These are phyloP conservation scores for Noctuana brunneofusca DNA, from an alignment of 2,888 invertebrate species.

Conservation along the genomic window DNA sequence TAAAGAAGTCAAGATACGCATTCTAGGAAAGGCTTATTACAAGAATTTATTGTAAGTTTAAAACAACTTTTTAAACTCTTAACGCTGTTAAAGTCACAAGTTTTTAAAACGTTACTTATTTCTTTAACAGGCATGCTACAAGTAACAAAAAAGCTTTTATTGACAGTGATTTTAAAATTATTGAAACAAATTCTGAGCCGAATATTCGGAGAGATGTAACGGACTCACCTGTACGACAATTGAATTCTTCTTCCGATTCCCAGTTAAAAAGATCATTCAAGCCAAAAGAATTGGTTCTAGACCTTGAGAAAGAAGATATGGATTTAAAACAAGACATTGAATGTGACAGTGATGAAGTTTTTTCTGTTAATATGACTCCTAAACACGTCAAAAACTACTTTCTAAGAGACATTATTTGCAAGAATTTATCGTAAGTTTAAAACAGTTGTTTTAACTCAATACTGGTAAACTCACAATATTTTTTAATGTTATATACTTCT, in stretches of 20 bases:
- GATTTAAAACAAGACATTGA: too few relatives aligned
- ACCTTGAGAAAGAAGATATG: conserved; percentile 44
- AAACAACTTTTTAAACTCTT: too few relatives aligned
- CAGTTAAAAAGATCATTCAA: conserved; percentile 24
- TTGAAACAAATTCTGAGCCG: conserved; percentile 65
- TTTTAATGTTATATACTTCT: too few relatives aligned
- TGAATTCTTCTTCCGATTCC: conserved; percentile 27
- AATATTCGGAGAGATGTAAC: conserved; percentile 42
- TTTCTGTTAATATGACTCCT: too few relatives aligned
- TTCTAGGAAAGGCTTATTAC: conserved; percentile 46
- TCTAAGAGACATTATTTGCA: too few relatives aligned
- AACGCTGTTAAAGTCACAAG: too few relatives aligned
- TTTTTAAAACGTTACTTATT: too few relatives aligned
- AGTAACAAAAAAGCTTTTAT: conserved; percentile 37
- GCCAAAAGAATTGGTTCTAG: neutral
- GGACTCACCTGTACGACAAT: neutral
- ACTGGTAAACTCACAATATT: too few relatives aligned
- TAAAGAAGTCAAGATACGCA: conserved; percentile 58
- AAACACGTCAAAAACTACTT: too few relatives aligned
- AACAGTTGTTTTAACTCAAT: too few relatives aligned
- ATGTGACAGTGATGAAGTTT: too few relatives aligned
- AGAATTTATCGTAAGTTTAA: too few relatives aligned
- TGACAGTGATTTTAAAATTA: conserved; percentile 51
- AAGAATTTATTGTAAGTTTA: conserved; percentile 50
- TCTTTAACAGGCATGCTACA: neutral